phyloP scores from a whole-genome alignment of 2,113 vertebrate genomes.

The Xenotilapia longispinis region DNA sequence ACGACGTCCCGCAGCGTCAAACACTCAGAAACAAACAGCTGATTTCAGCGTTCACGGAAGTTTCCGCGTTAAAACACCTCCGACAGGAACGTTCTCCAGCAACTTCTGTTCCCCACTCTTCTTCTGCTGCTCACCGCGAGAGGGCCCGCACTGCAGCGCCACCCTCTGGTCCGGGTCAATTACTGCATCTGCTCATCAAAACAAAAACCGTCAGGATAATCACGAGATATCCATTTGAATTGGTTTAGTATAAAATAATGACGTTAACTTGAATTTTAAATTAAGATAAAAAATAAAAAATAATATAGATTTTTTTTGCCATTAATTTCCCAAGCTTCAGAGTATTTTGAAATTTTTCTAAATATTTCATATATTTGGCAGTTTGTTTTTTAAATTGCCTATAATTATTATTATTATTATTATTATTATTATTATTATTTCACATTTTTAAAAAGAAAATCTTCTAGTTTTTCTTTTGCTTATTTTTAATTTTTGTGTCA shows the following conservation, averaged over 20 bases:
- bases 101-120: neutral
- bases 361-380: neutral
- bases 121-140: neutral
- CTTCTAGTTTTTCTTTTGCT: neutral
- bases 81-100: neutral
- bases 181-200: accelerated
- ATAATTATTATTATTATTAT: neutral
- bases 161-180: neutral
- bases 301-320: neutral
- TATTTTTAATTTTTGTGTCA: neutral
- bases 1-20: accelerated
- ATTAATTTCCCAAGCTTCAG: neutral
- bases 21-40: neutral
- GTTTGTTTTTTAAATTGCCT: neutral
- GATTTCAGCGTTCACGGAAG: conserved; percentile 44
- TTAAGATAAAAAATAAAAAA: neutral
- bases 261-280: neutral
- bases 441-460: neutral
- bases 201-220: neutral
- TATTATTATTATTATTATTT: neutral
- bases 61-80: conserved; percentile 29
- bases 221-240: neutral
- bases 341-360: accelerated
- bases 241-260: neutral
- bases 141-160: neutral